A percentile compares a stretch with the other conserved stretches of the same genome.
Conservation (phyloP, 1,140 invertebrate genomes). For the Aphaenogaster floridana region DNA sequence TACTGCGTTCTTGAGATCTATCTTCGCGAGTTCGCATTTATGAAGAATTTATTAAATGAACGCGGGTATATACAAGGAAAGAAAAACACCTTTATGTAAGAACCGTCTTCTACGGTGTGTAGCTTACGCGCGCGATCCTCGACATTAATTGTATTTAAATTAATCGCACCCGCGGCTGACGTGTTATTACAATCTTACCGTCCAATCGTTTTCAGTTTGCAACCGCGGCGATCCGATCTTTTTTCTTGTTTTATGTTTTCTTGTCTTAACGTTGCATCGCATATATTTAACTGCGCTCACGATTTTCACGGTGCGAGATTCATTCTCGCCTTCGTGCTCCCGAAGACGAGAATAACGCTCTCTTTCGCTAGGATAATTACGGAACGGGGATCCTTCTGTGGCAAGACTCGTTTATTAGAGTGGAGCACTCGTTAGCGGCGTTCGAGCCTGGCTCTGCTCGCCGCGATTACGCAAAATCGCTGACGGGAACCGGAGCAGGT, state of each 20-base stretch:
- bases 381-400: slow-evolving; percentile 30
- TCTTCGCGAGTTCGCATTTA: background rate
- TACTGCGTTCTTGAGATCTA: background rate
- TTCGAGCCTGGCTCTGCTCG: slow-evolving; percentile 29
- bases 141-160: slow-evolving; percentile 29
- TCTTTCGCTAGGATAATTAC: slow-evolving; percentile 23
- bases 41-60: slow-evolving; percentile 10
- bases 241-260: background rate
- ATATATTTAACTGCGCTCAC: background rate
- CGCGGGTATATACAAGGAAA: background rate
- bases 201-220: slow-evolving; percentile 7
- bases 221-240: no score
- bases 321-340: background rate
- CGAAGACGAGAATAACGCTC: slow-evolving; percentile 17
- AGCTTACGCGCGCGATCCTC: background rate
- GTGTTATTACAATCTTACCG: background rate
- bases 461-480: slow-evolving; percentile 81
- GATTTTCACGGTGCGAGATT: background rate
- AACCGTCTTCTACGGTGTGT: background rate
- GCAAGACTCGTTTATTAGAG: slow-evolving; percentile 56
- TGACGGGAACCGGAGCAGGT: slow-evolving; percentile 80
- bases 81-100: background rate
- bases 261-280: background rate
- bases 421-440: slow-evolving; percentile 65
- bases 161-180: background rate